A percentile compares a stretch with the other conserved stretches of the same genome.
phyloP scores from a whole-genome alignment of 2,113 vertebrate genomes.

The Panurus biarmicus region DNA sequence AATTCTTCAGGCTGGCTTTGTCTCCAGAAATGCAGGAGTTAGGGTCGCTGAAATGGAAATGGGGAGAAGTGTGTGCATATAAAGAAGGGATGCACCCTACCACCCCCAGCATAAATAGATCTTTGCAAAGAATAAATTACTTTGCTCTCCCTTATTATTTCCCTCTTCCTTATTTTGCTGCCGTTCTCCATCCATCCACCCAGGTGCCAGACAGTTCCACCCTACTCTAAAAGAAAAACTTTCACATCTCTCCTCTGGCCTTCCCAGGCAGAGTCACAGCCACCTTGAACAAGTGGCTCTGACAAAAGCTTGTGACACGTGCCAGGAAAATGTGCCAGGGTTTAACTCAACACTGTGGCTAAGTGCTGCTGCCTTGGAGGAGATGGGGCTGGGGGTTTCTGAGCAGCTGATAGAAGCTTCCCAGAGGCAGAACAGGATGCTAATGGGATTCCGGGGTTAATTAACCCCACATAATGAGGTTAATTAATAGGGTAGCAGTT shows the following conservation, averaged over 20 bases:
- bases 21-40: not conserved
- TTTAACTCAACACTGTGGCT: not conserved
- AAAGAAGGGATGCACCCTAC: not conserved
- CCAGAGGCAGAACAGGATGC: not conserved
- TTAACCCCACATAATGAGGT: not conserved
- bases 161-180: not conserved
- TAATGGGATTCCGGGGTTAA: not conserved
- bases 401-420: not conserved
- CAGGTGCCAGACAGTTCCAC: not conserved
- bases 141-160: not conserved
- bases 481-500: not conserved
- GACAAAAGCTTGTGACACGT: not conserved
- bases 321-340: not conserved
- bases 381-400: not conserved
- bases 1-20: not conserved
- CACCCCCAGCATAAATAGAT: not conserved
- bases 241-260: not conserved
- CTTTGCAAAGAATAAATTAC: not conserved
- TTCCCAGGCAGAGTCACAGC: not conserved
- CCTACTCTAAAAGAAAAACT: not conserved
- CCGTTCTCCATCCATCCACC: accelerated
- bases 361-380: not conserved
- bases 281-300: not conserved
- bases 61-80: not conserved
- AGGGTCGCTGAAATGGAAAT: not conserved